These are phyloP conservation scores for Anhinga anhinga DNA, from an alignment of 2,113 vertebrate species.

Conservation along the genomic window DNA sequence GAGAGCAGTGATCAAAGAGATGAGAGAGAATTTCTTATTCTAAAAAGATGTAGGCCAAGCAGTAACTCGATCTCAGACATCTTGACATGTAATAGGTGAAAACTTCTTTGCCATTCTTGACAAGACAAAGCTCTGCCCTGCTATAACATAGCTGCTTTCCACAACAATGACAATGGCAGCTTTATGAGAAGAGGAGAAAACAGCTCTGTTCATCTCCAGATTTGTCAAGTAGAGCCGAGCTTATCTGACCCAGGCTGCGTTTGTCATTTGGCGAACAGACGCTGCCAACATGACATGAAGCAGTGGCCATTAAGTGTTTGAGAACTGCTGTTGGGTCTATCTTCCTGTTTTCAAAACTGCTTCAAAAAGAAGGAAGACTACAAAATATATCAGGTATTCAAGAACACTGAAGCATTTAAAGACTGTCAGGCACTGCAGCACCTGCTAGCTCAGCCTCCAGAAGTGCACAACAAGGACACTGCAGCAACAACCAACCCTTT, in stretches of 20 bases:
- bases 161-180: not conserved
- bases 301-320: not conserved
- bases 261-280: conserved; percentile 4
- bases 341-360: not conserved
- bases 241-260: not conserved
- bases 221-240: not conserved
- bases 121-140: not conserved
- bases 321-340: not conserved
- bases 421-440: conserved; percentile 32
- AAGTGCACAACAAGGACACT: conserved; percentile 46
- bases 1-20: not conserved
- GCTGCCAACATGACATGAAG: not conserved
- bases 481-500: not conserved
- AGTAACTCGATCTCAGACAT: not conserved
- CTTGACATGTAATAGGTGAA: not conserved
- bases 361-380: not conserved
- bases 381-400: conserved; percentile 4
- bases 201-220: not conserved
- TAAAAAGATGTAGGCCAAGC: conserved; percentile 15
- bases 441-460: conserved; percentile 2
- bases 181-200: not conserved
- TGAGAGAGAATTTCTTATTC: not conserved
- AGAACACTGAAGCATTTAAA: conserved; percentile 39
- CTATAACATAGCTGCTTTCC: not conserved
- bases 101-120: conserved; percentile 4